Percentiles rank a stretch among this genome's conserved stretches.
These are phyloP conservation scores for Alloplasta piceator DNA, from an alignment of 2,888 invertebrate genomes.

Conservation along the genomic window DNA sequence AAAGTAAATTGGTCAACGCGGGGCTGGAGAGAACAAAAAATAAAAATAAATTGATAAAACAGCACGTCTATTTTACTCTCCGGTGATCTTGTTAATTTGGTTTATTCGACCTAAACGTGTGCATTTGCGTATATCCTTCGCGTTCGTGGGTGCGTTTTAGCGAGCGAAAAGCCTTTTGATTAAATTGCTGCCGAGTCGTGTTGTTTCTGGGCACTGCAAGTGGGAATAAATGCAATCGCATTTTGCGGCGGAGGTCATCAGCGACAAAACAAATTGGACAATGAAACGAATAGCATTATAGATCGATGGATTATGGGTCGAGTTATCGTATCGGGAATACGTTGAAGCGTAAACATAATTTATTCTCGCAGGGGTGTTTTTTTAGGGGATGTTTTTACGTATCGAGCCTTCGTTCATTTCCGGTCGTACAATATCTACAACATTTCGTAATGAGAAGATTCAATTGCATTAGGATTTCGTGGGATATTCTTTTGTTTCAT, in stretches of 20 bases:
- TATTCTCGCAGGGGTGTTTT: no score
- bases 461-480: no score
- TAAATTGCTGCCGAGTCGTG: constrained; percentile 7
- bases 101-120: constrained; percentile 40
- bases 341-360: no score
- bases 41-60: constrained; percentile 5
- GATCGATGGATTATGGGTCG: no score
- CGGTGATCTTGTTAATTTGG: constrained; percentile 46
- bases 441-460: no score
- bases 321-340: no score
- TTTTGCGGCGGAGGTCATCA: neutral
- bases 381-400: no score
- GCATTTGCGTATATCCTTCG: neutral
- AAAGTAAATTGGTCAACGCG: neutral
- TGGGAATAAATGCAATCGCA: neutral
- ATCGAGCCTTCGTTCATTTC: no score
- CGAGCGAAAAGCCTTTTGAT: neutral
- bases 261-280: constrained; percentile 1
- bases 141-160: neutral
- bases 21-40: neutral
- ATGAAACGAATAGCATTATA: neutral
- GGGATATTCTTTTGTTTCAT: no score
- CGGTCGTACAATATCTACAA: no score
- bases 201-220: neutral
- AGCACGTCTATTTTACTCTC: constrained; percentile 6